These are phyloP conservation scores for Lasioglossum pauxillum DNA, from an alignment of 2,888 invertebrate genomes.

Conservation along the genomic window DNA sequence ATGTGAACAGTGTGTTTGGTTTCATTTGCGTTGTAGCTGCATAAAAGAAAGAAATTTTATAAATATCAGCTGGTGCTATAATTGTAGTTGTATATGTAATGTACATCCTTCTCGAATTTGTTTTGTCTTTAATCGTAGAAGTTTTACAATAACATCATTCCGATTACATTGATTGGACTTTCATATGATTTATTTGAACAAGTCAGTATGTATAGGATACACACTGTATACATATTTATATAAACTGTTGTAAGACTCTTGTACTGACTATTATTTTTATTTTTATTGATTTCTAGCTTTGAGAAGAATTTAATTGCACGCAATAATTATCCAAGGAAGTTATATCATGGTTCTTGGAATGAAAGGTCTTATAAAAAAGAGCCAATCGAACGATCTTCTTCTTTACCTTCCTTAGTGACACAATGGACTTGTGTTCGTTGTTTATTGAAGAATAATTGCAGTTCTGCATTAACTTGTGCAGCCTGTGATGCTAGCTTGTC, in stretches of 20 bases:
- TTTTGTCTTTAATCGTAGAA: neutral
- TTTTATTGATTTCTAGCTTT: conserved; percentile 57
- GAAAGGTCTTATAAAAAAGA: conserved; percentile 67
- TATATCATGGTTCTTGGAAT: conserved; percentile 79
- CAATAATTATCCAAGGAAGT: conserved; percentile 65
- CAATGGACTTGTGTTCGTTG: conserved; percentile 90
- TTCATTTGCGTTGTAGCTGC: neutral
- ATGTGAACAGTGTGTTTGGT: neutral
- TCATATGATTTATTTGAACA: neutral
- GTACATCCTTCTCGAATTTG: neutral
- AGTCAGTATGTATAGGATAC: neutral
- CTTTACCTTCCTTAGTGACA: conserved; percentile 79
- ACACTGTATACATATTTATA: neutral
- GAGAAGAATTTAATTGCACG: conserved; percentile 54
- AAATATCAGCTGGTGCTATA: neutral
- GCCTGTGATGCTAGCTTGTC: conserved; percentile 88
- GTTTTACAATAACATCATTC: neutral
- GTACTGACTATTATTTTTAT: neutral
- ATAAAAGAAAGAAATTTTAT: neutral
- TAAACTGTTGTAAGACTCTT: neutral
- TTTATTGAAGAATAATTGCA: conserved; percentile 89
- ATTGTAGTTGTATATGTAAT: neutral
- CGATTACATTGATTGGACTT: neutral
- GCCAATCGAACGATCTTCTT: conserved; percentile 76
- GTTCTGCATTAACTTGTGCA: conserved; percentile 88